Base-by-base conservation (phyloP, 2,797 vertebrate genomes). In the Scolopax bukidnonensis region DNA sequence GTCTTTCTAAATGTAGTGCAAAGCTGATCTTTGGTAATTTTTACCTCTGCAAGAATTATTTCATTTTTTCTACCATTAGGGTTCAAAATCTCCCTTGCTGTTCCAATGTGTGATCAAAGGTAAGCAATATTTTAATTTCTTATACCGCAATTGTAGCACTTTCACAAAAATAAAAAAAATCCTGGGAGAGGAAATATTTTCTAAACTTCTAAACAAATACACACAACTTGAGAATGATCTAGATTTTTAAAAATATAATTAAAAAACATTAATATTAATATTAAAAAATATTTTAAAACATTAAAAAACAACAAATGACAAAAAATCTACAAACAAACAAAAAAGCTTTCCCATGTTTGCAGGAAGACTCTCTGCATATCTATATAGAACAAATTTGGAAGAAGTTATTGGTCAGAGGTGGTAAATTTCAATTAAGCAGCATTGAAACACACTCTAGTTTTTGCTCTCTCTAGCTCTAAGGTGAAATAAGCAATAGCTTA, bases 311-410 rank as follows among this genome's bases (percentile, higher is more conserved):
- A 13, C 10, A 32, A 15, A 8, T 54, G 18, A 21, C 45, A 47
- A 47, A 47, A 47, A 47, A 50, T 1, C 1, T 12, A 20, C 1
- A 27, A 23, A 7, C 16, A 1, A 11, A 45, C 19, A n/a, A 50
- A 32, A 15, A 1, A 50, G 24, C 48, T 50, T 50, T 50, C 48
- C 48, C 23, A 25, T 24, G 13, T 25, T 25, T 50, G 5, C 40
- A 19, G 17, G 27, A 60, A 51, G 43, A 63, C 38, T 77, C 13
- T 21, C 32, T 51, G 16, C 5, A 59, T 30, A 16, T 12, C 47
- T 70, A 6, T 32, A 15, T 2, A 63, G 16, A n/a, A 5, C 16
- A 51, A 63, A 70, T 5, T 4, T 14, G 4, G 30, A 89, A 28
- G 6, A 75, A 63, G 30, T 41, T 75, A 43, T 19, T 20, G 0